phyloP scores from a whole-genome alignment of 1,140 invertebrate species.

The Physella acuta region DNA sequence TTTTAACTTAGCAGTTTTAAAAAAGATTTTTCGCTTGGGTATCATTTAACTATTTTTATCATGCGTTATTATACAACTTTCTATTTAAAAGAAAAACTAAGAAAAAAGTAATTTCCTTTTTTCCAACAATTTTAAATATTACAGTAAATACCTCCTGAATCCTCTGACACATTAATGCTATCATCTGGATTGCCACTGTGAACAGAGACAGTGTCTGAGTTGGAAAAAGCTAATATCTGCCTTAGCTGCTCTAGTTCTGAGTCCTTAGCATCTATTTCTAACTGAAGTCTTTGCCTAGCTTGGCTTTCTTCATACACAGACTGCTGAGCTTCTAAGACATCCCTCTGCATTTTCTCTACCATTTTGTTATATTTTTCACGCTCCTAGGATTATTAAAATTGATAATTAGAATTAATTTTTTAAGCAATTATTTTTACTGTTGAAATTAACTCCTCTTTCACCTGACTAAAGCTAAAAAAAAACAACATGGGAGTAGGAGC shows the following conservation, averaged over 20 bases:
- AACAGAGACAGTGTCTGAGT: slow-evolving; percentile 85
- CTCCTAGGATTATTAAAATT: slow-evolving; percentile 65
- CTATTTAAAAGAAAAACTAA: too few relatives aligned
- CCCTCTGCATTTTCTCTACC: slow-evolving; percentile 79
- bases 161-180: slow-evolving; percentile 1
- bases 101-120: too few relatives aligned
- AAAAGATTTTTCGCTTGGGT: too few relatives aligned
- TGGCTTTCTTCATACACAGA: slow-evolving; percentile 70
- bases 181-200: slow-evolving; percentile 70
- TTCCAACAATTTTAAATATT: too few relatives aligned
- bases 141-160: slow-evolving; percentile 6
- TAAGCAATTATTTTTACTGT: not conserved
- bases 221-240: slow-evolving; percentile 66
- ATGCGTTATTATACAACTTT: too few relatives aligned
- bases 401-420: not conserved
- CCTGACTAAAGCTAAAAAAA: too few relatives aligned
- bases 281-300: slow-evolving; percentile 77
- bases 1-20: too few relatives aligned
- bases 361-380: slow-evolving; percentile 89
- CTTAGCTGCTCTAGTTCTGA: slow-evolving; percentile 91
- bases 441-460: too few relatives aligned
- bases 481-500: too few relatives aligned
- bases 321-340: slow-evolving; percentile 81
- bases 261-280: slow-evolving; percentile 95
- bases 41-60: too few relatives aligned